Evolutionary conservation across 2,888 invertebrate genomes (phyloP), one percentile per base, ranked within the genome.

Genomic region (Urechis unicinctus): DNA sequence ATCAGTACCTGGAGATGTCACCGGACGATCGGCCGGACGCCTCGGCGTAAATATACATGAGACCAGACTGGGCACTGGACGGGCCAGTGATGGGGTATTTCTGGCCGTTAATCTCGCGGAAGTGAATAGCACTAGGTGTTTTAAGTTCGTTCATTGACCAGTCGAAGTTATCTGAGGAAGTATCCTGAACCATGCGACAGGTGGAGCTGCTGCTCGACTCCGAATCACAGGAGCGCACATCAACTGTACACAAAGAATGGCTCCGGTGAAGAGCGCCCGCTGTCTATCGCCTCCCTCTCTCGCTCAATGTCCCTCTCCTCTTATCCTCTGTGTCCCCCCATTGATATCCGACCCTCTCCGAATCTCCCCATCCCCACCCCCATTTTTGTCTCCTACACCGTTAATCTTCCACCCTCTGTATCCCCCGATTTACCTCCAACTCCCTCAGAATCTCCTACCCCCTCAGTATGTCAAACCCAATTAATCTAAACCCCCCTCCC

Each of bases 21-120:
- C 83, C 73, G 0, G 84, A 83, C 62, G 80, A 82, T 21, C 49
- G 50, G 6, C 62, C 55, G 1, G 72, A 69, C 0, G 75, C 66
- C 58, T 75, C 73, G 41, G 73, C 70, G 57, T 63, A 74, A 56
- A 71, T 62, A 60, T 74, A 75, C 52, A 66, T 66, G 13, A 68
- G 4, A 24, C 61, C 59, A 25, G 55, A 21, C 26, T 31, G 42
- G 9, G 62, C 61, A 3, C 52, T 45, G 21, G 42, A 29, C 17
- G 62, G 62, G 3, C 62, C 62, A 3, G 62, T 62, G 43, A 62
- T 58, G 13, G 62, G 62, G 25, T 49, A 54, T 47, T 29, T 26
- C 13, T 5, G 30, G 17, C 29, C 30, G 24, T 44, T 30, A n/a
- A 60, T 52, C 13, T 43, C 28, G 43, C 59, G 9, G 21, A 30